A percentile compares a stretch with the other conserved stretches of the same genome.
phyloP scores from a whole-genome alignment of 1,140 invertebrate genomes.

The Aphelenchoides avenae region DNA sequence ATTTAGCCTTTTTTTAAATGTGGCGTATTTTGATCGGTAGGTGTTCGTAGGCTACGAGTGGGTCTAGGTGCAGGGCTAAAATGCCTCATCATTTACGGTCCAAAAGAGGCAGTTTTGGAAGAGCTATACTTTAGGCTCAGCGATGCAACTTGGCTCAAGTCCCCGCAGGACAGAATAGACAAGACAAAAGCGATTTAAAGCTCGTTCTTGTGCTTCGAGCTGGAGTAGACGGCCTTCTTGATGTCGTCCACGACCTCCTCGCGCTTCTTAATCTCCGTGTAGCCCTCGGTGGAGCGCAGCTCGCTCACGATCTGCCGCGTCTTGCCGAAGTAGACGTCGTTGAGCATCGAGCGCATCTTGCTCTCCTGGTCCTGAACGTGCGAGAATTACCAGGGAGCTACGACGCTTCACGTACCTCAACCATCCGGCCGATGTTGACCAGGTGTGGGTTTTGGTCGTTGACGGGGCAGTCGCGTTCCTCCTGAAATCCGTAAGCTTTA shows the following conservation, averaged over 20 bases:
- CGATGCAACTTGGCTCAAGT: too few relatives aligned
- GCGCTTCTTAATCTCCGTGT: constrained; percentile 28
- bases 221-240: constrained; percentile 28
- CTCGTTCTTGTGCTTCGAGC: too few relatives aligned
- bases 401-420: constrained; percentile 62
- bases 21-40: too few relatives aligned
- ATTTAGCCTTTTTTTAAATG: too few relatives aligned
- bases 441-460: constrained; percentile 87
- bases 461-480: constrained; percentile 80
- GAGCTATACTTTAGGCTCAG: too few relatives aligned
- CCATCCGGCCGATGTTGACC: constrained; percentile 82
- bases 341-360: constrained; percentile 94
- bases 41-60: too few relatives aligned
- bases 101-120: too few relatives aligned
- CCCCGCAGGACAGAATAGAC: too few relatives aligned
- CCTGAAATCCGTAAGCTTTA: too few relatives aligned
- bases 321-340: constrained; percentile 99
- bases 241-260: constrained; percentile 28
- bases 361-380: constrained; percentile 90
- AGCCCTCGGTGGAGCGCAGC: constrained; percentile 65
- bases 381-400: constrained; percentile 7
- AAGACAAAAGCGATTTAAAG: too few relatives aligned
- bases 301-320: constrained; percentile 97
- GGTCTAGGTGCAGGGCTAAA: too few relatives aligned
- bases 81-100: too few relatives aligned